Evolutionary conservation across 92 coral and sea anemone genomes (phyloP), one percentile per base, ranked within the genome.

Genomic region (Porites rus): DNA sequence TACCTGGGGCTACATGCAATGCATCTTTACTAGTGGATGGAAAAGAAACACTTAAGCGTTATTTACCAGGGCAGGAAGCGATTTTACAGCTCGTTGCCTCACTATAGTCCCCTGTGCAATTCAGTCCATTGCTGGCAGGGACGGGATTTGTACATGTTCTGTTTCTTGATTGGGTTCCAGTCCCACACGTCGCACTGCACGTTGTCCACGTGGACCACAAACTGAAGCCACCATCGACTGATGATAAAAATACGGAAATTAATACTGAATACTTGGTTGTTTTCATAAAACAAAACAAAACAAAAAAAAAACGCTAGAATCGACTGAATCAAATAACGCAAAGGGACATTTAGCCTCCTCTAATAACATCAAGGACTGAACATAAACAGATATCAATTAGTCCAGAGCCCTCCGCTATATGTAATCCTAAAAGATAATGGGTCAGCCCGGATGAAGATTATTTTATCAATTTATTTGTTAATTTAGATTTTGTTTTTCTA

Each of bases 51-150:
- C 31, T 8, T 8, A 4, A 2, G 22, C 6, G 6, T 50, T 58
- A 4, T 87, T 71, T 31, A 94, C 98, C 95, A 62, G 98, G 96
- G 78, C 99, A 96, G 3, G 99, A 92, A 8, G 87, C 59, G 19
- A 94, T 84, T 50, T 96, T 92, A 10, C 96, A 80, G 51, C 85
- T 80, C 76, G 68, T 52, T n/a, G 85, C 85, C 64, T 80, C 52
- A 80, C 18, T 54, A 22, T 50, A 51, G 52, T 80, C 76, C 17
- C 76, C 85, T 51, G 85, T 52, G 76, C 85, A 80, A 76, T 80
- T 80, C 54, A 14, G 85, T 53, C 85, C 85, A 8, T 76, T 76
- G 16, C 31, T 25, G 14, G 52, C 64, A 67, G 85, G 85, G 28
- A 22, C 54, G 7, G 85, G 85, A 65, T 67, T 80, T 25, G 56